Percentiles rank a stretch among this genome's conserved stretches.
Conservation (phyloP, 2,113 vertebrate genomes). For the Saimiri boliviensis region DNA sequence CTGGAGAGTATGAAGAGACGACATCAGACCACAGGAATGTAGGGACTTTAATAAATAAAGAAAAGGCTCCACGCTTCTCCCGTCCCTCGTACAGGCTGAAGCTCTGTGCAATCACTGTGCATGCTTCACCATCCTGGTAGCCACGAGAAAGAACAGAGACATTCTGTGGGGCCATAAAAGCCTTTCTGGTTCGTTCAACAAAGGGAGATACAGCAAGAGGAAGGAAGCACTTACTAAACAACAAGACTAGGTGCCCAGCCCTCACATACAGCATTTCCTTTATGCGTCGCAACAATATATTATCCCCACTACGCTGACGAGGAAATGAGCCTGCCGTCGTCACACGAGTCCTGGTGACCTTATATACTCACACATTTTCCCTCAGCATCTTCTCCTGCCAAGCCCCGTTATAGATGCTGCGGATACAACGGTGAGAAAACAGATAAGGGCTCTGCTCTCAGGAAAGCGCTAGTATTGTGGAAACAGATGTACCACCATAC, state of each 20-base stretch:
- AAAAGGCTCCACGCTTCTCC: background rate
- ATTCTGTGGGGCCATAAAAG: background rate
- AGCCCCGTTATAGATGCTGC: background rate
- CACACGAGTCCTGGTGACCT: background rate
- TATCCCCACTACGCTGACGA: background rate
- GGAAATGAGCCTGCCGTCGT: background rate
- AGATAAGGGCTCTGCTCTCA: background rate
- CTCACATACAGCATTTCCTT: constrained; percentile 25
- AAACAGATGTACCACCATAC: background rate
- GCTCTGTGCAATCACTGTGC: background rate
- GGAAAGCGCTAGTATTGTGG: background rate
- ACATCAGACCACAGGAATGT: constrained; percentile 39
- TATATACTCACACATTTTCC: background rate
- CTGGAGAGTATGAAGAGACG: background rate
- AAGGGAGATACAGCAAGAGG: background rate
- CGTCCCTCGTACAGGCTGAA: background rate
- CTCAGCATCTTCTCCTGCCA: background rate
- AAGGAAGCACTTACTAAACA: constrained; percentile 50
- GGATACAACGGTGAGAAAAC: background rate
- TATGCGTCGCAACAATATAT: background rate
- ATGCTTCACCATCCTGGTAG: background rate
- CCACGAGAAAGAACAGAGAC: background rate
- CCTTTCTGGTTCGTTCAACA: constrained; percentile 40
- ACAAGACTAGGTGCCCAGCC: background rate
- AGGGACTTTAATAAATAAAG: constrained; percentile 33